These are phyloP conservation scores for Orthonyx spaldingii DNA, from an alignment of 2,113 vertebrate species.

Conservation along the genomic window DNA sequence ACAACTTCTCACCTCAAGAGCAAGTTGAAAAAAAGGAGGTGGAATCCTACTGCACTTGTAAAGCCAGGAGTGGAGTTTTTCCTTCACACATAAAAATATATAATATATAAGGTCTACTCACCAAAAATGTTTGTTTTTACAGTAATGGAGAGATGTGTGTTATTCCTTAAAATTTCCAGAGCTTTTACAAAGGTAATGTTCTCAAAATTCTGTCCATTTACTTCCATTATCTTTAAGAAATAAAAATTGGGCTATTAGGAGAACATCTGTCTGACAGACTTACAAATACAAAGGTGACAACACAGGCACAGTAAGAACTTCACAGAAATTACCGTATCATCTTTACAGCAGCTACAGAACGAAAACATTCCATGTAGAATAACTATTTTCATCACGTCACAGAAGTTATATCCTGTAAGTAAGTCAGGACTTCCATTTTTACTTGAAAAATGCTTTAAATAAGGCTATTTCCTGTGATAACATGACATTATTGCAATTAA, in stretches of 20 bases:
- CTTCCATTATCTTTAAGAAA: slow-evolving; percentile 90
- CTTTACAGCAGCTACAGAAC: not conserved
- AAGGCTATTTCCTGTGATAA: not conserved
- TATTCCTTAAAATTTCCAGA: slow-evolving; percentile 89
- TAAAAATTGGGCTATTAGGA: not conserved
- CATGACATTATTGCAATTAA: not conserved
- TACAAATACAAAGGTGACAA: not conserved
- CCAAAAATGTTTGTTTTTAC: slow-evolving; percentile 98
- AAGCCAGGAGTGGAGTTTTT: not conserved
- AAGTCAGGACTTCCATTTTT: not conserved
- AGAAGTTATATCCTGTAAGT: not conserved
- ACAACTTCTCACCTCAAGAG: not conserved
- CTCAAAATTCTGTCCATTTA: slow-evolving; percentile 98
- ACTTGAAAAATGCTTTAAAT: not conserved
- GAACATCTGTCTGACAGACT: not conserved
- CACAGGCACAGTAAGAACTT: not conserved
- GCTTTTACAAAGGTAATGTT: slow-evolving; percentile 92
- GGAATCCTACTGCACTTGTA: not conserved
- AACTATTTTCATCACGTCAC: not conserved
- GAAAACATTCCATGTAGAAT: not conserved
- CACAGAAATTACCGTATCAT: not conserved
- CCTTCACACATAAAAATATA: not conserved
- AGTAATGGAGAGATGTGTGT: slow-evolving; percentile 95
- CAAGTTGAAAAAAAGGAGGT: not conserved
- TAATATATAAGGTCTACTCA: slow-evolving; percentile 62